Percentiles rank a stretch among this genome's conserved stretches.
These are phyloP conservation scores for Sarotherodon lohbergeri DNA, from an alignment of 2,113 vertebrate genomes.

Conservation along the genomic window DNA sequence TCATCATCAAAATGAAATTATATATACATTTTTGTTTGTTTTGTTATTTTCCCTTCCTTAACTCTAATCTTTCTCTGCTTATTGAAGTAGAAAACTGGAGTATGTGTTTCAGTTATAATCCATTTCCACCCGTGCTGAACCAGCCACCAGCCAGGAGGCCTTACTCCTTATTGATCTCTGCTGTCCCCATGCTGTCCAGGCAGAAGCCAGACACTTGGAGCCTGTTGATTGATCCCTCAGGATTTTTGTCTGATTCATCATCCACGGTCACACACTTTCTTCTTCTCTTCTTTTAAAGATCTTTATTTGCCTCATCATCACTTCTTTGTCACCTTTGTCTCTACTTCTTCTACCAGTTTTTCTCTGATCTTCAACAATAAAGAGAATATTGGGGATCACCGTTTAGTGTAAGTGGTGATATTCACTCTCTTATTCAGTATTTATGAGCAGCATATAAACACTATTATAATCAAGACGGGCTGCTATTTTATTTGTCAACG, in stretches of 20 bases:
- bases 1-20: neutral
- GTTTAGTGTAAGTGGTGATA: neutral
- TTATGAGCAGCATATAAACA: neutral
- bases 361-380: neutral
- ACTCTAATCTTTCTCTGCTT: neutral
- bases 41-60: neutral
- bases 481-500: neutral
- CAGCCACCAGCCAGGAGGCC: slow-evolving; percentile 32
- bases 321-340: neutral
- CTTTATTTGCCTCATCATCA: neutral
- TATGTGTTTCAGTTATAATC: slow-evolving; percentile 43
- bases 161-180: slow-evolving; percentile 64
- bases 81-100: neutral
- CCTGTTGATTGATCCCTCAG: slow-evolving; percentile 62
- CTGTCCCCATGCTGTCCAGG: neutral
- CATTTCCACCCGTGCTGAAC: slow-evolving; percentile 46
- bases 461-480: accelerated
- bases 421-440: neutral
- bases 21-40: neutral
- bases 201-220: slow-evolving; percentile 28
- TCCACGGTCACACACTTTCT: neutral
- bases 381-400: neutral
- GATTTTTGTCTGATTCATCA: slow-evolving; percentile 7
- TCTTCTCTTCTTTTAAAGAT: neutral
- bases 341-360: neutral